Evolutionary conservation across 2,113 vertebrate genomes (phyloP), one percentile per base, ranked within the genome.

Genomic region (Lathamus discolor): DNA sequence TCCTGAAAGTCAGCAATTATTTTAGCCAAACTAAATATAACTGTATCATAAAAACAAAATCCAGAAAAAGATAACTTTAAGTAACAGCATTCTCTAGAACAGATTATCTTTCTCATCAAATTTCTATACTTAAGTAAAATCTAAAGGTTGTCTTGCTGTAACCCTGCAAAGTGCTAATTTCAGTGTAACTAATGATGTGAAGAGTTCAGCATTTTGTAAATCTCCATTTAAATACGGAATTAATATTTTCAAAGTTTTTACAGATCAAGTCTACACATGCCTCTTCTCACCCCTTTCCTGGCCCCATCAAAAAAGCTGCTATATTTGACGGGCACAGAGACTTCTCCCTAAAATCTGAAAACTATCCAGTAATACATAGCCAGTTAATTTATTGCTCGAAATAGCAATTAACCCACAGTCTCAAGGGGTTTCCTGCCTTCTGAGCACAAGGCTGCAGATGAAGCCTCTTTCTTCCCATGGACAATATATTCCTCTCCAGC

Each of bases 1-100:
- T 95, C 82, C 88, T 93, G 62, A 92, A 92, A 96, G 35, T 46
- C 66, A 85, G 35, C 54, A 76, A 78, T 63, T 88, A 89, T 62
- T 72, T 51, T 79, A 49, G 73, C 88, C 92, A 91, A 88, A 93
- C 41, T 86, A 78, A 78, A 74, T 44, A 73, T n/a, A 95, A 79
- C 67, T 17, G 3, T 82, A 75, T 78, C 43, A 90, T 66, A 68
- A 95, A 97, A 93, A 84, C 23, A 35, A 85, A 95, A 76, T 73
- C 25, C 75, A 69, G 67, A 90, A 41, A n/a, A 59, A 81, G 25
- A 22, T 77, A 86, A 91, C 61, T 90, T 93, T 83, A 83, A 79
- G 43, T 59, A 72, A 41, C 0, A 1, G 19, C 59, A 73, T 85
- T 90, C 57, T 87, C 61, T 90, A 72, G 63, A 94, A 55, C 39